Evolutionary conservation across 2,888 invertebrate species (phyloP), one percentile per base, ranked within the genome.

Genomic region (Xylocampa areola): DNA sequence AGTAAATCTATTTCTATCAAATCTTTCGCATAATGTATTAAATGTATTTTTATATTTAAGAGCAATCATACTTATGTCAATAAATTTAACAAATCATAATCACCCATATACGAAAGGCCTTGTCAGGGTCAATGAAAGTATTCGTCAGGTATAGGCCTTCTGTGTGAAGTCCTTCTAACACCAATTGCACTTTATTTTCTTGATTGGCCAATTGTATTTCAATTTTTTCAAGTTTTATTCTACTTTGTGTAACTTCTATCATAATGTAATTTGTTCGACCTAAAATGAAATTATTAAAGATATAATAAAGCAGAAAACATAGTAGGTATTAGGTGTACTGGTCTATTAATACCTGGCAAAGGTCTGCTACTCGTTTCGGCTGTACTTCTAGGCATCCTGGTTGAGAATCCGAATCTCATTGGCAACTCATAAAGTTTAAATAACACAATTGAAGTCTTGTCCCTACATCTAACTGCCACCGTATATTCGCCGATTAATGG

Each of bases 391-490:
- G 90, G 87, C 4, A 54, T 17, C 57, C 69, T 79, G 0, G 82
- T 77, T 0, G 90, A 88, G 54, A 92, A 92, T 1, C 92, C 92
- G 30, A 82, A 86, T 27, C 66, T 43, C 19, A 91, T 84, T 0
- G 82, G 77, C 1, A 91, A 45, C 1, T 81, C 70, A 23, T 74
- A 80, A 41, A 64, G 81, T 41, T 75, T 84, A 47, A 87, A 91
- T 13, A 89, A 47, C 0, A 85, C 82, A 0, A 81, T 69, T 0
- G 80, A 54, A 0, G 82, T 77, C 0, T 48, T 49, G 0, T 82
- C 87, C n/a, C 70, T 60, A 8, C 84, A 79, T 17, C 67, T 68
- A 1, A 90, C 64, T 5, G 55, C 73, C 0, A 77, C 71, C 0
- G 40, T 73, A 45, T 88, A 81, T 2, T 70, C 60, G 4, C 88